Conservation (phyloP, 2,888 invertebrate species). For the Philereme transversata region DNA sequence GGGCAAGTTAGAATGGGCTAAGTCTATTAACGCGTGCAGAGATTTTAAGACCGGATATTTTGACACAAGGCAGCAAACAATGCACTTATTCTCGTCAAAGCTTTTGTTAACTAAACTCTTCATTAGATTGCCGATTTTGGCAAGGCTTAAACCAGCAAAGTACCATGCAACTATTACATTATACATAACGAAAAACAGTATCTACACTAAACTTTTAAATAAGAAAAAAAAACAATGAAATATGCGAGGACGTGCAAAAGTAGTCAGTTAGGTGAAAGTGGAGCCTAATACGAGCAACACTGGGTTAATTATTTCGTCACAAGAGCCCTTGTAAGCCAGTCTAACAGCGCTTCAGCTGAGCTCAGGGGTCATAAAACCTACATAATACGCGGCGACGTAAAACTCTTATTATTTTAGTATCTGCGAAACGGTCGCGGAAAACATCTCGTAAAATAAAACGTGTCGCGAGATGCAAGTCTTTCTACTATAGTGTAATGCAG, state of each 20-base stretch:
- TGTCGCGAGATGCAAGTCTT: slow-evolving; percentile 67
- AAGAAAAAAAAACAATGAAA: slow-evolving; percentile 47
- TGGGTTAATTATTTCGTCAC: slow-evolving; percentile 81
- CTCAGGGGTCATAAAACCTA: slow-evolving; percentile 77
- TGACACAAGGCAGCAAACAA: slow-evolving; percentile 59
- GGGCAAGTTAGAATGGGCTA: slow-evolving; percentile 58
- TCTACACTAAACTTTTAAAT: background rate
- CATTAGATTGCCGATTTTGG: slow-evolving; percentile 19
- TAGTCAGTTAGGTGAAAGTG: slow-evolving; percentile 58
- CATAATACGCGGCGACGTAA: slow-evolving; percentile 80
- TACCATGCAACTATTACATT: no score
- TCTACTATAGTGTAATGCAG: slow-evolving; percentile 52
- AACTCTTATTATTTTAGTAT: slow-evolving; percentile 83
- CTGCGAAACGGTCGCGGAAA: slow-evolving; percentile 78
- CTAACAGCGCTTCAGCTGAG: slow-evolving; percentile 76
- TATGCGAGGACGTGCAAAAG: slow-evolving; percentile 49
- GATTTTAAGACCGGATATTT: slow-evolving; percentile 67
- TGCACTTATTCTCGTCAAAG: slow-evolving; percentile 37
- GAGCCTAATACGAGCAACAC: slow-evolving; percentile 72
- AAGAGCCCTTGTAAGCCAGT: slow-evolving; percentile 79
- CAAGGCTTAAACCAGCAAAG: background rate
- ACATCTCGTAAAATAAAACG: slow-evolving; percentile 81
- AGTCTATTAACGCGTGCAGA: slow-evolving; percentile 67
- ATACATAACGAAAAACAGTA: no score
- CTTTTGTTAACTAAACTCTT: slow-evolving; percentile 44